phyloP scores from a whole-genome alignment of 2,113 vertebrate species.

The Syrrhaptes paradoxus region DNA sequence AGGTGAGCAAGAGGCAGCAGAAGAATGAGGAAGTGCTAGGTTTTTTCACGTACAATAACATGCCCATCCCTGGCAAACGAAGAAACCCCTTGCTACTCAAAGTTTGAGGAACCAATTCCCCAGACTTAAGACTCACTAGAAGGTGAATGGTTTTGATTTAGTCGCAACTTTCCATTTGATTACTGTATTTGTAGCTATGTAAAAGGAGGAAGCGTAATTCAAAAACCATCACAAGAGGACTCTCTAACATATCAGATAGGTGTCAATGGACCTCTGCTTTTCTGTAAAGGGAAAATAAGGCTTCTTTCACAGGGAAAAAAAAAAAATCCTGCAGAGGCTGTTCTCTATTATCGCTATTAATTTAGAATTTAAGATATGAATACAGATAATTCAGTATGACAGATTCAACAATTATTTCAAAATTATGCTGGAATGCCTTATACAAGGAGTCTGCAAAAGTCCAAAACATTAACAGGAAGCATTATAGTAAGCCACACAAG shows the following conservation, averaged over 20 bases:
- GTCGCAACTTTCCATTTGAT: background rate
- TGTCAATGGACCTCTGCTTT: background rate
- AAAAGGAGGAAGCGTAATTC: background rate
- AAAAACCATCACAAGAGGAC: background rate
- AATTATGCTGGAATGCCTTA: background rate
- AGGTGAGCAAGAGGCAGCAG: background rate
- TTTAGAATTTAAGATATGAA: background rate
- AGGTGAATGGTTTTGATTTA: background rate
- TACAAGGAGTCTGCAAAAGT: background rate
- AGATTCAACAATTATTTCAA: background rate
- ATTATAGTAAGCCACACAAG: background rate
- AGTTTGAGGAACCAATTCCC: background rate
- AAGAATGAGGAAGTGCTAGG: rapidly evolving
- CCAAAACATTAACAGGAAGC: background rate
- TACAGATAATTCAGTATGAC: background rate
- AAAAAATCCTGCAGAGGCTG: background rate
- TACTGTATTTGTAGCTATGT: background rate
- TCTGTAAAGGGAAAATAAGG: background rate
- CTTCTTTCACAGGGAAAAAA: background rate
- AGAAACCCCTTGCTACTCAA: background rate
- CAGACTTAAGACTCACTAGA: background rate
- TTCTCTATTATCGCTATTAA: background rate
- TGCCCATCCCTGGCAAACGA: background rate
- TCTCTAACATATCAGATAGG: background rate
- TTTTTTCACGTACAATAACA: background rate